A percentile compares a stretch with the other conserved stretches of the same genome.
phyloP scores from a whole-genome alignment of 1,140 invertebrate species.

The Zaprionus davidi region DNA sequence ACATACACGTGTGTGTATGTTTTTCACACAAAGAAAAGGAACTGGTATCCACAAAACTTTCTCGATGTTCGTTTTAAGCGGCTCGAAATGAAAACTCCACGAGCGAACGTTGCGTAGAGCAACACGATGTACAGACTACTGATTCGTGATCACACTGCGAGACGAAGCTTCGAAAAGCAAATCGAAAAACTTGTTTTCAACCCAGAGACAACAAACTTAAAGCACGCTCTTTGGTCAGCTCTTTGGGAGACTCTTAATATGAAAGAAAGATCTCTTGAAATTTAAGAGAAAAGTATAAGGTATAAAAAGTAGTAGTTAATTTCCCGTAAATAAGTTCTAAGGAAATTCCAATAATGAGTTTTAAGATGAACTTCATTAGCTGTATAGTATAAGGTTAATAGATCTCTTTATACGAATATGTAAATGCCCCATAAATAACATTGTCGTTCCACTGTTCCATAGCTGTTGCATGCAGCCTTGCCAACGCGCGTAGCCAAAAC shows the following conservation, averaged over 20 bases:
- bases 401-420: neutral
- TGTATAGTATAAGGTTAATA: neutral
- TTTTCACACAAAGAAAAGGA: slow-evolving; percentile 53
- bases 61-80: slow-evolving; percentile 49
- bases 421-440: neutral
- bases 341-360: neutral
- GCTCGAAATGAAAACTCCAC: slow-evolving; percentile 12
- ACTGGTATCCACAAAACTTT: slow-evolving; percentile 73
- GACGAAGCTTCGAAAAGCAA: slow-evolving; percentile 28
- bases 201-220: slow-evolving; percentile 60
- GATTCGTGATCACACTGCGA: slow-evolving; percentile 19
- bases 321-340: neutral
- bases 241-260: neutral
- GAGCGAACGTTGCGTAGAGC: slow-evolving; percentile 48
- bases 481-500: slow-evolving; percentile 59
- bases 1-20: slow-evolving; percentile 39
- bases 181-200: slow-evolving; percentile 72
- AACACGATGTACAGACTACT: slow-evolving; percentile 55
- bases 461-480: slow-evolving; percentile 48
- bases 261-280: neutral
- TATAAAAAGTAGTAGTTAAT: neutral
- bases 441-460: neutral
- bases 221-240: neutral
- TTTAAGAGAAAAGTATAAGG: neutral
- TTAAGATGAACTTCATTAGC: neutral